Evolutionary conservation across 2,888 invertebrate genomes (phyloP).

Genomic region (Monochamus alternatus): DNA sequence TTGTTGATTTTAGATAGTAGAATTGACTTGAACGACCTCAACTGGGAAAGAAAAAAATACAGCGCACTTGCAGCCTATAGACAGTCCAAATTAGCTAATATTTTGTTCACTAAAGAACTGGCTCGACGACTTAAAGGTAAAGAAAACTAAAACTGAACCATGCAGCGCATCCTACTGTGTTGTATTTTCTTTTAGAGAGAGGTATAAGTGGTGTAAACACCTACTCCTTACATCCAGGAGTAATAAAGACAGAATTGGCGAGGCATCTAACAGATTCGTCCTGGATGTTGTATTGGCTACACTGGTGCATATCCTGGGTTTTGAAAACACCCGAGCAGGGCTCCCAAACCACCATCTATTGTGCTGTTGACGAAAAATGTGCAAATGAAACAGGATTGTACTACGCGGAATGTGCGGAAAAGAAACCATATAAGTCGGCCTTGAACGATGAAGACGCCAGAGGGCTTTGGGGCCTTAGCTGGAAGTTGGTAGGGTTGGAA

Average conservation of each 20-base stretch:
- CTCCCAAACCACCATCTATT: slow-evolving; percentile 83
- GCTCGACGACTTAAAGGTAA: slow-evolving; percentile 71
- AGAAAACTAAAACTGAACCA: too few species aligned
- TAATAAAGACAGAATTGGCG: slow-evolving; percentile 77
- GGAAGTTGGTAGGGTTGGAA: neutral
- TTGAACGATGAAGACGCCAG: neutral
- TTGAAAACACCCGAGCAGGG: slow-evolving; percentile 69
- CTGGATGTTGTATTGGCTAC: too few species aligned
- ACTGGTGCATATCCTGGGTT: too few species aligned
- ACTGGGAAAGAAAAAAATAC: too few species aligned
- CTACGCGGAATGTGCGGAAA: neutral
- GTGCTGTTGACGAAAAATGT: slow-evolving; percentile 75
- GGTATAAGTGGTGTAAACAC: slow-evolving; percentile 74
- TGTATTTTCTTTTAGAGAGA: slow-evolving; percentile 56
- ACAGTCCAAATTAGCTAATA: slow-evolving; percentile 73
- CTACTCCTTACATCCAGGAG: slow-evolving; percentile 83
- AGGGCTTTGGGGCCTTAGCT: neutral
- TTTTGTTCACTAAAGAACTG: slow-evolving; percentile 82
- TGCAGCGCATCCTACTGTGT: too few species aligned
- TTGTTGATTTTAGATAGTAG: neutral
- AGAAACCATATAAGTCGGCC: neutral
- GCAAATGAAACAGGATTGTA: neutral
- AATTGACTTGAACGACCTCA: slow-evolving; percentile 60
- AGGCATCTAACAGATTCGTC: too few species aligned
- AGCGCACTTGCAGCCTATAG: too few species aligned